Evolutionary conservation across 2,797 vertebrate species (phyloP), one percentile per base, ranked within the genome.

Genomic region (Spheniscus humboldti): DNA sequence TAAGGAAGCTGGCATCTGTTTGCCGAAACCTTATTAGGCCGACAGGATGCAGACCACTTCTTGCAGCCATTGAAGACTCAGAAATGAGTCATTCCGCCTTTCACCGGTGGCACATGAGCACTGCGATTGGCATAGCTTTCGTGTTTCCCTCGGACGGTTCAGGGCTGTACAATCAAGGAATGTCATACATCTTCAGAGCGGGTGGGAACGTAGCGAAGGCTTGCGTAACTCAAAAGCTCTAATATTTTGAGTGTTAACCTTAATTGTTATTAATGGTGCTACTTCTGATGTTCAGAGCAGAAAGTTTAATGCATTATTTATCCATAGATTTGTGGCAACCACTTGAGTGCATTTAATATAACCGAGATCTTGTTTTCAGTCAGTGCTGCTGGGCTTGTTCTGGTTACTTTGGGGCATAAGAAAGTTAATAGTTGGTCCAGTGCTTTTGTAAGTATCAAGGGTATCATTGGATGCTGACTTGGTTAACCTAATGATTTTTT

Each of bases 21-120:
- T 2, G 3, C 39, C 0, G 5, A 79, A 83, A 25, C 92, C 89
- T 92, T 78, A 41, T 86, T 86, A 90, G 92, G 89, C 87, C 11
- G 28, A 23, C 85, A 76, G 95, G 94, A 86, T 93, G 78, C 88
- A 47, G 93, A 90, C 67, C 86, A 33, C 85, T 97, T 86, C 72
- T 88, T 1, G 3, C 8, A 27, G 74, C 87, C 94, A 79, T 71
- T 84, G 87, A 79, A 79, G 88, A 16, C 93, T 91, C 80, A 71
- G 76, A 15, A 94, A 45, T 78, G 87, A 96, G 72, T 92, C 94
- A 86, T 78, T 69, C 35, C 0, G 35, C 60, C 89, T 90, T 69
- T 84, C 73, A 84, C 80, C 9, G 5, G 91, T 82, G 89, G 35
- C 88, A 81, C 91, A 22, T 78, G 27, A 68, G 62, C 13, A 0